Conservation (phyloP, 2,888 invertebrate genomes). For the Eilema caniola region DNA sequence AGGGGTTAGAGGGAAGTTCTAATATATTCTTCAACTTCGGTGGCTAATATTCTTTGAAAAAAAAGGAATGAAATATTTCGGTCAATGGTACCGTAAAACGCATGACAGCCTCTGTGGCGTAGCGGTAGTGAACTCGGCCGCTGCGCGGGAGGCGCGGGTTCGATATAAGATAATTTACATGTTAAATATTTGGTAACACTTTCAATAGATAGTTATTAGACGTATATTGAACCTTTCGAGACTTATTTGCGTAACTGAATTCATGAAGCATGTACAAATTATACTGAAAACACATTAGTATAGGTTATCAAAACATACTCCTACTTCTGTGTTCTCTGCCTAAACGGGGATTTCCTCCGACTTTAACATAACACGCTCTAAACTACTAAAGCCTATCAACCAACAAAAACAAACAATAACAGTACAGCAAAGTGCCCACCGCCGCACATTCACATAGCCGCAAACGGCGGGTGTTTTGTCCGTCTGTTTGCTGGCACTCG, state of each 20-base stretch:
- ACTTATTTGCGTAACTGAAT: neutral
- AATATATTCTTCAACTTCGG: too few relatives aligned
- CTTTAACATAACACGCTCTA: neutral
- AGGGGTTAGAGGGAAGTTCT: too few relatives aligned
- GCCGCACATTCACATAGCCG: neutral
- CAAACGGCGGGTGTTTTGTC: conserved; percentile 6
- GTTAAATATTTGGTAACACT: neutral
- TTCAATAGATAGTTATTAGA: neutral
- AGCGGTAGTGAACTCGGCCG: too few relatives aligned
- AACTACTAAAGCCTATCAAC: neutral
- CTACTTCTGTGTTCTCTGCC: neutral
- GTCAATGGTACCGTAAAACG: too few relatives aligned
- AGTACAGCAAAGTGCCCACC: neutral
- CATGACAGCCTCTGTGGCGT: too few relatives aligned
- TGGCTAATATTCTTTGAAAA: too few relatives aligned
- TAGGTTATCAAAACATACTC: neutral
- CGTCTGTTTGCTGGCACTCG: neutral
- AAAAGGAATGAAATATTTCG: too few relatives aligned
- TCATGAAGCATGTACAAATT: neutral
- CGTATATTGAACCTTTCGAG: neutral
- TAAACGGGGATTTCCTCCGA: neutral
- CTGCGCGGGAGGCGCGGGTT: too few relatives aligned
- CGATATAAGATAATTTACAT: too few relatives aligned
- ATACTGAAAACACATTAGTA: neutral
- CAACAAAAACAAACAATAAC: neutral